phyloP scores from a whole-genome alignment of 2,797 vertebrate genomes.

The Centropyge bicolor region DNA sequence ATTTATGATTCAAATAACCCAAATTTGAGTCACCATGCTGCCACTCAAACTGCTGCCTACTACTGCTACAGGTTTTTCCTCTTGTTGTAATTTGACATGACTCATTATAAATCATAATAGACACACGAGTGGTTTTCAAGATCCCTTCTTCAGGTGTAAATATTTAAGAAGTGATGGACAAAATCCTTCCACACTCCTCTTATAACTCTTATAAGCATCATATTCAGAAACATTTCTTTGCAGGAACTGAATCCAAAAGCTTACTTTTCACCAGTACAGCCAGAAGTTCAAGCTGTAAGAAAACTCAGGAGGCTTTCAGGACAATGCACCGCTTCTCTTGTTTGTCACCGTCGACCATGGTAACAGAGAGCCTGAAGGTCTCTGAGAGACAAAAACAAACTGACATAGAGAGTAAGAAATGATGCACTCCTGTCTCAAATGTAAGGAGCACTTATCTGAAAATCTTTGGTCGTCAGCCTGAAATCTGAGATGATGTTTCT shows the following conservation, averaged over 20 bases:
- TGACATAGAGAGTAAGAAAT: background rate
- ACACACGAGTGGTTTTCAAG: background rate
- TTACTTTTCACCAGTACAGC: background rate
- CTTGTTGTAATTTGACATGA: background rate
- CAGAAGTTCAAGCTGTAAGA: background rate
- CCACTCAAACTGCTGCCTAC: slow-evolving; percentile 8
- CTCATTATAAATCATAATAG: background rate
- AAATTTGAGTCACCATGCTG: slow-evolving; percentile 18
- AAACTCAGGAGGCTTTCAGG: background rate
- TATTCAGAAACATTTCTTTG: background rate
- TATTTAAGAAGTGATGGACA: background rate
- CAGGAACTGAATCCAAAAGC: background rate
- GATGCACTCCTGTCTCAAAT: background rate
- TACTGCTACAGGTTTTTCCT: background rate
- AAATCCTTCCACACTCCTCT: background rate
- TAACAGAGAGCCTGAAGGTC: background rate
- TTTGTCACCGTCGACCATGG: background rate
- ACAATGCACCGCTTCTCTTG: background rate
- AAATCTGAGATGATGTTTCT: background rate
- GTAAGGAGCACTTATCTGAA: too few relatives aligned
- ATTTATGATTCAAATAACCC: slow-evolving; percentile 12
- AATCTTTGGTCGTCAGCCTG: background rate
- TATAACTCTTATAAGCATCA: background rate
- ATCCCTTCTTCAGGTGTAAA: background rate
- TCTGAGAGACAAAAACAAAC: background rate